These are phyloP conservation scores for Salmo trutta DNA, from an alignment of 2,797 vertebrate genomes.

Conservation along the genomic window DNA sequence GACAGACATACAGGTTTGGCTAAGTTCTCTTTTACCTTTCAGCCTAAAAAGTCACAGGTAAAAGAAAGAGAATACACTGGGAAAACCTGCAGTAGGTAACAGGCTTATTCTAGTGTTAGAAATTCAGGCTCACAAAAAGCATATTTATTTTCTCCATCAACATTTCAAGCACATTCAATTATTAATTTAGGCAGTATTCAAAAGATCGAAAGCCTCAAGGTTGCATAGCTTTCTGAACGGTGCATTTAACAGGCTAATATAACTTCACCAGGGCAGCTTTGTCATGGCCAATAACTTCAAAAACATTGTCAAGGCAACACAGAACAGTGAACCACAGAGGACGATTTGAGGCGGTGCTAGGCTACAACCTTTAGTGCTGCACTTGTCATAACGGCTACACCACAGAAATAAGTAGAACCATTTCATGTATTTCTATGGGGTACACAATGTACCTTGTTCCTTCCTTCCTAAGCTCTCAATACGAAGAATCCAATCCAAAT, in stretches of 20 bases:
- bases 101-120: not conserved
- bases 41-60: not conserved
- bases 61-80: not conserved
- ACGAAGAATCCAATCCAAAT: not conserved
- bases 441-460: not conserved
- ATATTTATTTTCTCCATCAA: not conserved
- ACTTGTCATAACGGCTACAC: not conserved
- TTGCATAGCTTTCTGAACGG: not conserved
- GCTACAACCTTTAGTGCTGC: not conserved
- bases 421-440: not conserved
- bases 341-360: not conserved
- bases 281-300: not conserved
- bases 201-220: not conserved
- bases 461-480: not conserved
- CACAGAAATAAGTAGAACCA: not conserved
- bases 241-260: not conserved
- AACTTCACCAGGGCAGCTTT: not conserved
- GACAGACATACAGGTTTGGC: slow-evolving; percentile 50
- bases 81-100: not conserved
- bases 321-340: not conserved
- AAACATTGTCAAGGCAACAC: not conserved
- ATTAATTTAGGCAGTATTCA: not conserved
- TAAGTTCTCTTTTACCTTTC: not conserved
- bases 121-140: not conserved
- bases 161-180: not conserved